Percentiles rank a stretch among this genome's conserved stretches.
These are phyloP conservation scores for Rhagonycha lutea DNA, from an alignment of 2,888 invertebrate species.

Conservation along the genomic window DNA sequence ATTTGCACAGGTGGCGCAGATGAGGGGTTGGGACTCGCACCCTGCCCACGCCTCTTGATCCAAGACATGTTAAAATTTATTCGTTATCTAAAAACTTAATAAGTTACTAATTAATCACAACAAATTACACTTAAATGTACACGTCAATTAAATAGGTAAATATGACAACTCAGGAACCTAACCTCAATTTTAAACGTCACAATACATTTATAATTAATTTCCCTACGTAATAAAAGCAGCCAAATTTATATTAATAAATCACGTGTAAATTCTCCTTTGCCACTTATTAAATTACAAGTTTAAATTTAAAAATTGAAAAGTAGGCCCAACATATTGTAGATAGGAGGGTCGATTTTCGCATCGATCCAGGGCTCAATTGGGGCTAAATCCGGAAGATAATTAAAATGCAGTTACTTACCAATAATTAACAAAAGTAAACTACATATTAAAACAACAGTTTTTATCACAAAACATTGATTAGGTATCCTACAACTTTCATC, in stretches of 20 bases:
- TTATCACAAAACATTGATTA: conserved; percentile 26
- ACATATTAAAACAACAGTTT: not conserved
- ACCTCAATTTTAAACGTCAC: conserved; percentile 26
- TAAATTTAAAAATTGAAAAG: not conserved
- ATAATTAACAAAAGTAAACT: not conserved
- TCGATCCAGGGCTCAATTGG: not conserved
- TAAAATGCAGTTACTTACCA: not conserved
- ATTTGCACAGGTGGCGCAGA: conserved; percentile 47
- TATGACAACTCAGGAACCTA: conserved; percentile 4
- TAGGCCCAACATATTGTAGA: not conserved
- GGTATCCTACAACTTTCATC: conserved; percentile 30
- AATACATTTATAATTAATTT: not conserved
- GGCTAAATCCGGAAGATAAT: not conserved
- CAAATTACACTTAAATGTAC: not conserved
- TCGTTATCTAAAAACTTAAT: not conserved
- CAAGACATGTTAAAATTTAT: conserved; percentile 47
- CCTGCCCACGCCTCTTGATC: conserved; percentile 50
- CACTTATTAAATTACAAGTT: not conserved
- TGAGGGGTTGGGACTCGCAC: conserved; percentile 44
- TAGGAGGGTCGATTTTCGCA: not conserved
- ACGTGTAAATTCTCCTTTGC: not conserved
- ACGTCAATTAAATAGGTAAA: conserved; percentile 9
- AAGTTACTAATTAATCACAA: not conserved
- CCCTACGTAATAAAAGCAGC: not conserved
- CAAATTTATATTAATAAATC: not conserved